phyloP scores from a whole-genome alignment of 2,113 vertebrate genomes.

The Orthonyx spaldingii region DNA sequence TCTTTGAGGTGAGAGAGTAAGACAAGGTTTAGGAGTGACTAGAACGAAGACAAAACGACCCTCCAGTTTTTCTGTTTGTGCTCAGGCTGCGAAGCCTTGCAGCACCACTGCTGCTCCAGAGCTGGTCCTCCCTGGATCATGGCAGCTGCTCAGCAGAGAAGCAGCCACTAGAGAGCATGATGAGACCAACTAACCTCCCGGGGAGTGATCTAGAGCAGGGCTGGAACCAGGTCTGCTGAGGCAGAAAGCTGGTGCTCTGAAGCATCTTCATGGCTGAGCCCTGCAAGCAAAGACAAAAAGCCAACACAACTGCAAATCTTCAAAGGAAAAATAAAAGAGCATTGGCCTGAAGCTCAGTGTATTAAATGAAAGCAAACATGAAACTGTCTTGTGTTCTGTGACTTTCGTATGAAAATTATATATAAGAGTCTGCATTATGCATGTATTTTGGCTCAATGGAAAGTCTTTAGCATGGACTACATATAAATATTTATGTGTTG shows the following conservation, averaged over 20 bases:
- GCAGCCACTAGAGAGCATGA: slow-evolving; percentile 58
- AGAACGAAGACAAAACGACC: not conserved
- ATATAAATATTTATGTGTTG: slow-evolving; percentile 24
- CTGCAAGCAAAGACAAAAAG: not conserved
- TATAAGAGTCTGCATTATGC: not conserved
- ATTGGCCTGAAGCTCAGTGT: not conserved
- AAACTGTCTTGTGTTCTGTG: not conserved
- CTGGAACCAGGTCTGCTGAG: not conserved
- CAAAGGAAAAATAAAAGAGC: not conserved
- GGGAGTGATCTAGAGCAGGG: not conserved
- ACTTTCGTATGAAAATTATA: slow-evolving; percentile 14
- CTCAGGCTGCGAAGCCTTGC: rapidly evolving
- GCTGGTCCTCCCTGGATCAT: not conserved
- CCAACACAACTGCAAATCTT: not conserved
- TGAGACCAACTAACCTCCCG: slow-evolving; percentile 3
- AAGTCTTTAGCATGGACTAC: not conserved
- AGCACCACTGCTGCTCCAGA: not conserved
- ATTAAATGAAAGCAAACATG: not conserved
- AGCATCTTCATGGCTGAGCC: not conserved
- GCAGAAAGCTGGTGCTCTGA: not conserved
- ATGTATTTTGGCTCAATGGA: not conserved
- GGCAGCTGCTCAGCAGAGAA: slow-evolving; percentile 32
- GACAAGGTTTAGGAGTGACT: not conserved
- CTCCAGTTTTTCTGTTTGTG: not conserved
- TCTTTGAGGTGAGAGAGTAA: not conserved